Conservation (phyloP, 2,797 vertebrate genomes). For the Sebastes alutus region DNA sequence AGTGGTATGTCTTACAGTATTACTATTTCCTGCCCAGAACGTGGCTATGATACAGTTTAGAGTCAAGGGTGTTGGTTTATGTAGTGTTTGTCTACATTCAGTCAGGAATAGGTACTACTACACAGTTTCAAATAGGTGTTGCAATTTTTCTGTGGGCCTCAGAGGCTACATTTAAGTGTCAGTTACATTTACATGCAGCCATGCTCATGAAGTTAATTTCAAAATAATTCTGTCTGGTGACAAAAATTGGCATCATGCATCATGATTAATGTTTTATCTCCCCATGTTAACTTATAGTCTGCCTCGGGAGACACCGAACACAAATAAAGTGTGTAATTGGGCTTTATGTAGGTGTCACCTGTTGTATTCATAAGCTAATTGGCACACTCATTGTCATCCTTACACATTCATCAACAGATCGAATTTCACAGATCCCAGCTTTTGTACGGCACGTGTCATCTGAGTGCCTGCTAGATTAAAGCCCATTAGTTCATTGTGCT, state of each 20-base stretch:
- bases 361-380: conserved; percentile 80
- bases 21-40: too few relatives aligned
- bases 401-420: conserved; percentile 68
- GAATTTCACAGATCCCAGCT: conserved; percentile 66
- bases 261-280: conserved; percentile 61
- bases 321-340: conserved; percentile 77
- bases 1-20: too few relatives aligned
- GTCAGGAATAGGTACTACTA: too few relatives aligned
- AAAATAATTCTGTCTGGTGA: conserved; percentile 1
- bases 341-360: conserved; percentile 77
- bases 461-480: conserved; percentile 51
- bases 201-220: conserved; percentile 1
- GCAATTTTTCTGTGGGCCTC: too few relatives aligned
- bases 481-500: conserved; percentile 52
- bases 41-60: too few relatives aligned
- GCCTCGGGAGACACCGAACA: conserved; percentile 48
- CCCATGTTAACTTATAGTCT: conserved; percentile 44
- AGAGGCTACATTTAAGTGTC: background rate
- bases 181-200: background rate
- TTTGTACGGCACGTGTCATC: conserved; percentile 68
- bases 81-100: too few relatives aligned
- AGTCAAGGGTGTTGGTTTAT: too few relatives aligned
- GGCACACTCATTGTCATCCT: conserved; percentile 74
- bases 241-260: conserved; percentile 16
- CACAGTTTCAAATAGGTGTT: too few relatives aligned